These are phyloP conservation scores for Rhizomys pruinosus DNA, from an alignment of 2,113 vertebrate species.

Conservation along the genomic window DNA sequence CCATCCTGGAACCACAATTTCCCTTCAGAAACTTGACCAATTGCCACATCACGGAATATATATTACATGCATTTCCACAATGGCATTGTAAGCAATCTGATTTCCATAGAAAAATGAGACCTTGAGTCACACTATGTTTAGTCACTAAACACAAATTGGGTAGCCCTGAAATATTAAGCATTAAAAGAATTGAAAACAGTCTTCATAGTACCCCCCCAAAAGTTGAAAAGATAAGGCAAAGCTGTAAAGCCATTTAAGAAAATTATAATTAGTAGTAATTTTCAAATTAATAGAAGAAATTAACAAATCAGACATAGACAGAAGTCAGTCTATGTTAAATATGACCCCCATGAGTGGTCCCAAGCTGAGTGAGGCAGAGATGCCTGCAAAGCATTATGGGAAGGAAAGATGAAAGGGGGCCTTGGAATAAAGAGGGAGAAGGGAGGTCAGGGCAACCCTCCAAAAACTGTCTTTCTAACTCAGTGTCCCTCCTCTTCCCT, in stretches of 20 bases:
- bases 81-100: background rate
- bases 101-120: constrained; percentile 22
- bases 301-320: constrained; percentile 4
- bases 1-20: constrained; percentile 54
- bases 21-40: constrained; percentile 52
- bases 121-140: constrained; percentile 17
- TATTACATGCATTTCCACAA: constrained; percentile 17
- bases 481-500: background rate
- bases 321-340: background rate
- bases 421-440: background rate
- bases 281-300: constrained; percentile 16
- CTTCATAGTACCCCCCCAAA: constrained; percentile 1
- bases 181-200: constrained; percentile 18
- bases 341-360: background rate
- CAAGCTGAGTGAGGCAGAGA: background rate
- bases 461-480: background rate
- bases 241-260: background rate
- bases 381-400: background rate
- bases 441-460: background rate
- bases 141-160: background rate
- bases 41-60: constrained; percentile 68
- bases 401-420: background rate
- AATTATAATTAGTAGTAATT: background rate
- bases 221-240: constrained; percentile 30
- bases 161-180: background rate